A percentile compares a stretch with the other conserved stretches of the same genome.
Conservation (phyloP, 1,140 invertebrate species). For the Megathymus violae region DNA sequence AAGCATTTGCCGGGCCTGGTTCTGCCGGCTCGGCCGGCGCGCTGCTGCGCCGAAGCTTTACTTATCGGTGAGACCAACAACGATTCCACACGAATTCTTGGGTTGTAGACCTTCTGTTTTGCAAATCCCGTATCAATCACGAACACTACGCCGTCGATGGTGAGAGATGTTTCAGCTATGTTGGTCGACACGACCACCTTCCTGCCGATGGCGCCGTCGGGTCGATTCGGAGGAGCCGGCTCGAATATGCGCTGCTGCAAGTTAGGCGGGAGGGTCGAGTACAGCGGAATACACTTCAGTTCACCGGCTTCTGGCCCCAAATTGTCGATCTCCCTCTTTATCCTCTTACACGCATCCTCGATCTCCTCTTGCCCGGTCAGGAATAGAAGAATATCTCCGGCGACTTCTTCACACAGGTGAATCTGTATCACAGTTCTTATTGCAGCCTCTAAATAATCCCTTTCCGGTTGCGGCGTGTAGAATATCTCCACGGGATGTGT, state of each 20-base stretch:
- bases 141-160: conserved; percentile 99
- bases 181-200: conserved; percentile 99
- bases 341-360: conserved; percentile 99
- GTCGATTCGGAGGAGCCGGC: conserved; percentile 94
- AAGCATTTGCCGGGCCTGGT: conserved; percentile 99
- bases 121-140: conserved; percentile 99
- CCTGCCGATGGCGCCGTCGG: conserved; percentile 97
- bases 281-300: conserved; percentile 98
- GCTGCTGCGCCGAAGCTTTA: conserved; percentile 99
- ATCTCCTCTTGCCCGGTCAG: conserved; percentile 98
- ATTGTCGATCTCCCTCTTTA: conserved; percentile 98
- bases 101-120: conserved; percentile 91
- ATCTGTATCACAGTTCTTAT: conserved; percentile 99
- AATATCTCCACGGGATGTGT: conserved; percentile 92
- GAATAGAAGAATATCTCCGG: conserved; percentile 97
- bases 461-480: conserved; percentile 99
- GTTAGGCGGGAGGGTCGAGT: conserved; percentile 98
- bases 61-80: conserved; percentile 99
- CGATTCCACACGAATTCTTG: conserved; percentile 94
- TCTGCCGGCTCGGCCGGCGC: conserved; percentile 98
- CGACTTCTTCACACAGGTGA: conserved; percentile 98
- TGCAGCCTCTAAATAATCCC: conserved; percentile 99
- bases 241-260: conserved; percentile 99
- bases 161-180: conserved; percentile 99
- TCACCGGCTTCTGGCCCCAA: conserved; percentile 98